phyloP scores from a whole-genome alignment of 2,113 vertebrate genomes.

The Thomomys bottae region DNA sequence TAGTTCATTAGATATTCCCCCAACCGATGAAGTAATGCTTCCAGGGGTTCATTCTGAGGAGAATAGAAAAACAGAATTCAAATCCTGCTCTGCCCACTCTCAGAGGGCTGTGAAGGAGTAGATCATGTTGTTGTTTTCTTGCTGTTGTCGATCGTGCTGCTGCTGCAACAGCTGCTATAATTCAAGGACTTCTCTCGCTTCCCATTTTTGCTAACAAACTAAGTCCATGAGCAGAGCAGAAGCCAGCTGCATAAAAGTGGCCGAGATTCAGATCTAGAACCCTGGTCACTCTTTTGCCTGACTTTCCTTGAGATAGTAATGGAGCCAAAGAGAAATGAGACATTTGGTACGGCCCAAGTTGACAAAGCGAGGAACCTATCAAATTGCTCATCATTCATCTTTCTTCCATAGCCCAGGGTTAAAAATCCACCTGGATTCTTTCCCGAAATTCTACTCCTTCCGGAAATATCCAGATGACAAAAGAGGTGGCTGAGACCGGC shows the following conservation, averaged over 20 bases:
- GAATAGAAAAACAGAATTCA: background rate
- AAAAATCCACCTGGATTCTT: background rate
- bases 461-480: background rate
- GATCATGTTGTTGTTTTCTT: background rate
- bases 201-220: background rate
- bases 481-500: background rate
- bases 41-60: background rate
- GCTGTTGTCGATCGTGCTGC: too few species aligned
- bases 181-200: too few species aligned
- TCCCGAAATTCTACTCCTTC: background rate
- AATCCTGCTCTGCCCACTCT: accelerated
- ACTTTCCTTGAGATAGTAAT: background rate
- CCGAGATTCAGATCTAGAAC: background rate
- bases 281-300: background rate
- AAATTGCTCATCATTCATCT: background rate
- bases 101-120: background rate
- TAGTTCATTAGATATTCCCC: conserved; percentile 39
- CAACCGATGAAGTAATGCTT: background rate
- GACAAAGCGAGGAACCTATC: background rate
- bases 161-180: too few species aligned
- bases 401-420: background rate
- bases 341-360: background rate
- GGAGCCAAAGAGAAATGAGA: background rate
- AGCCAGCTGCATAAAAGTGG: background rate
- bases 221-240: background rate